These are phyloP conservation scores for Oscheius onirici DNA, from an alignment of 2,888 invertebrate species.

Conservation along the genomic window DNA sequence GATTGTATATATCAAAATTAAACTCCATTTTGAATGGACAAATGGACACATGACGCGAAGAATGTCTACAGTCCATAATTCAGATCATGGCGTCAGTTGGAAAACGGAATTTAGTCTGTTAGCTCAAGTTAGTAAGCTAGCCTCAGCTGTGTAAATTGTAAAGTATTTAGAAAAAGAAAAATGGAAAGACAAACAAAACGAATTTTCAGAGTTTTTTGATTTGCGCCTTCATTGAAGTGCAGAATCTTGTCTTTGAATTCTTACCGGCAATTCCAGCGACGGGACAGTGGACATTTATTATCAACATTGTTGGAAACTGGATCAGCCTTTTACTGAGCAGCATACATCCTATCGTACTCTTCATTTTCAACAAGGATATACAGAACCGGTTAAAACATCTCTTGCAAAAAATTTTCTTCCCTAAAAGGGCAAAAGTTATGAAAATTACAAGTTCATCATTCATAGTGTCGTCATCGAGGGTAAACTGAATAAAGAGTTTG, in stretches of 20 bases:
- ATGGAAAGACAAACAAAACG: too few species aligned
- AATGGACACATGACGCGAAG: neutral
- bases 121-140: neutral
- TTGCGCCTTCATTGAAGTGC: slow-evolving; percentile 11
- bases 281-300: neutral
- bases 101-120: slow-evolving; percentile 20
- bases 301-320: slow-evolving; percentile 8
- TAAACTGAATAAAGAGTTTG: too few species aligned
- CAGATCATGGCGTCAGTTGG: slow-evolving; percentile 1
- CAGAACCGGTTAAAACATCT: neutral
- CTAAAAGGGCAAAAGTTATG: neutral
- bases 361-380: slow-evolving; percentile 9
- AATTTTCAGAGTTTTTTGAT: slow-evolving; percentile 10
- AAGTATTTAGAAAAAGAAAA: too few species aligned
- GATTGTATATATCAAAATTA: neutral
- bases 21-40: neutral
- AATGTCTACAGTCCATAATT: neutral
- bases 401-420: neutral
- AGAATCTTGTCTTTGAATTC: neutral
- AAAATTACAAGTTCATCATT: too few species aligned
- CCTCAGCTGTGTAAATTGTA: too few species aligned
- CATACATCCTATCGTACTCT: slow-evolving; percentile 12
- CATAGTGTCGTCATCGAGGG: too few species aligned
- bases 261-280: neutral
- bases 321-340: slow-evolving; percentile 2